Evolutionary conservation across 2,797 vertebrate genomes (phyloP), one percentile per base, ranked within the genome.

Genomic region (Ispidina lecontei): DNA sequence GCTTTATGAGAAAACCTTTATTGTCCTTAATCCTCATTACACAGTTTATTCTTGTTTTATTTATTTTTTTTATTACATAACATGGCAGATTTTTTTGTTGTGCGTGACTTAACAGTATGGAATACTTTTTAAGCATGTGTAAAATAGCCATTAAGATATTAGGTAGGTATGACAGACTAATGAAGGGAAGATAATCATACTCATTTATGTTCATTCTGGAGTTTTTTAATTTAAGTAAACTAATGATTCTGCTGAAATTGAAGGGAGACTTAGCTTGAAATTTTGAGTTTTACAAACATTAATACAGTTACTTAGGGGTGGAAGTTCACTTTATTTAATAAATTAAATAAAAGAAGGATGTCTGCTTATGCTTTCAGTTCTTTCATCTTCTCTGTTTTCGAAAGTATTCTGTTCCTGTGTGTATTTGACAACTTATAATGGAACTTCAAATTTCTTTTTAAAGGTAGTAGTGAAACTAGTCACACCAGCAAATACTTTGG

Each of bases 401-500:
- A 51, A 70, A 87, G 5, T 16, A 56, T 46, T 60, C 14, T n/a
- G 13, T 21, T 58, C n/a, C n/a, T 64, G 23, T 41, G 8, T 33
- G 7, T 43, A 25, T 47, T 49, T 83, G 58, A 23, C 71, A 70
- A 26, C 43, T 69, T 39, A 29, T 76, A 72, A 71, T 44, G 29
- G 76, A 72, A 49, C 2, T 13, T 4, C 52, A 19, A 35, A 75
- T 85, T 26, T 90, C 54, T 86, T 44, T 83, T 89, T 95, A 73
- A 85, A 99, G 99, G 98, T 71, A 99, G 99, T 91, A 99, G 98
- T 65, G 97, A 97, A 86, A 97, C 97, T 9, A 98, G 98, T 96
- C 98, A 98, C 95, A 98, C 98, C 94, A 99, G 98, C 98, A 99
- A 98, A 84, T 99, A 99, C 95, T 99, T 99, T 3, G 98, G 98